Conservation (phyloP, 2,113 vertebrate species). For the Aleadryas rufinucha region DNA sequence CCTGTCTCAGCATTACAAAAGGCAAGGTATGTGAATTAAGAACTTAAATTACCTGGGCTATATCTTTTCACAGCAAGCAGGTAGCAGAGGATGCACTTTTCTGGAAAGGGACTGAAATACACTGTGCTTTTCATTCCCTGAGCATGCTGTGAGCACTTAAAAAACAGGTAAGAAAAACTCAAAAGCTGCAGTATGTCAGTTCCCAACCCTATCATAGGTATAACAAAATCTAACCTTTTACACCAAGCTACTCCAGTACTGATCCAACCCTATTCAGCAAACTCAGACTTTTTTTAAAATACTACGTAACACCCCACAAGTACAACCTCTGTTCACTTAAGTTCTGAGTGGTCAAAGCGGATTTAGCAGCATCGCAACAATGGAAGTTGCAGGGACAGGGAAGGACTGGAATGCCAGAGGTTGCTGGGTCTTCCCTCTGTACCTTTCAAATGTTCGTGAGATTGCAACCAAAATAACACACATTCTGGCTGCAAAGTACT, state of each 20-base stretch:
- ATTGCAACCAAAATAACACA: neutral
- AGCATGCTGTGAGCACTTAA: neutral
- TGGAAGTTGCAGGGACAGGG: neutral
- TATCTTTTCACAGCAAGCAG: neutral
- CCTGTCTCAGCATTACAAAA: neutral
- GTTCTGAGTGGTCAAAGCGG: neutral
- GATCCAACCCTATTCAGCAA: neutral
- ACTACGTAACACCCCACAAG: neutral
- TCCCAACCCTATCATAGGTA: neutral
- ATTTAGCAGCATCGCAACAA: neutral
- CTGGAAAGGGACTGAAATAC: neutral
- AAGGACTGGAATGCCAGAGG: neutral
- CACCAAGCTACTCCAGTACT: neutral
- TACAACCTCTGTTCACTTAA: neutral
- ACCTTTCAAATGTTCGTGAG: neutral
- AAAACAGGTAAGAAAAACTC: neutral
- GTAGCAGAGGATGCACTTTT: neutral
- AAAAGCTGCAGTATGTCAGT: neutral
- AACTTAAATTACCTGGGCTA: neutral
- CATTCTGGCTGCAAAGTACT: neutral
- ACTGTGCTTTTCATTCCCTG: neutral
- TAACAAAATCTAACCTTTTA: neutral
- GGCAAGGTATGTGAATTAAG: neutral
- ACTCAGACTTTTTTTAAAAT: neutral
- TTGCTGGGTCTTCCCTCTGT: neutral